These are phyloP conservation scores for Polietes domitor DNA, from an alignment of 2,888 invertebrate species.

Conservation along the genomic window DNA sequence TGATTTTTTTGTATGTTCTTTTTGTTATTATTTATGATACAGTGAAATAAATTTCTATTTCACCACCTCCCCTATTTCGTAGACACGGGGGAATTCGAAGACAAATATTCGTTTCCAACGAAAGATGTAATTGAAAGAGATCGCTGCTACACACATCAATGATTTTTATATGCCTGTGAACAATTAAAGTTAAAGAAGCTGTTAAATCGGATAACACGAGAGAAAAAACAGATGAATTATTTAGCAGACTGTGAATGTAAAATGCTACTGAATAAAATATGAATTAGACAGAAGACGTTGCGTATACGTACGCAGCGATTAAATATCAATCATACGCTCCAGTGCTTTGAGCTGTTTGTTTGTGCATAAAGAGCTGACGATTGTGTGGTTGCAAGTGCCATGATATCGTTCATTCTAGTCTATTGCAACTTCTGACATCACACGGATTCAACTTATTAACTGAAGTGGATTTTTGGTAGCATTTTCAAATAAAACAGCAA, in stretches of 20 bases:
- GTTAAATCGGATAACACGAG: constrained; percentile 66
- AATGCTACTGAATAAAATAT: background rate
- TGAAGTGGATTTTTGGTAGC: no score
- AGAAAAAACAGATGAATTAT: background rate
- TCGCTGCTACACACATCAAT: constrained; percentile 78
- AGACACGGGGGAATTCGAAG: constrained; percentile 67
- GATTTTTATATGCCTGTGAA: constrained; percentile 38
- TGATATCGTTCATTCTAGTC: no score
- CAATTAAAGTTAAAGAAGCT: constrained; percentile 35
- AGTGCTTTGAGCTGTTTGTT: no score
- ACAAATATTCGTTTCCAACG: background rate
- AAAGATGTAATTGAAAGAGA: constrained; percentile 67
- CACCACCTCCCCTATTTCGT: constrained; percentile 44
- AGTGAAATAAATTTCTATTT: constrained; percentile 70
- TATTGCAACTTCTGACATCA: no score
- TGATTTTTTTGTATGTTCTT: constrained; percentile 59
- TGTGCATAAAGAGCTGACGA: no score
- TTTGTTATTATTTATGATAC: constrained; percentile 78
- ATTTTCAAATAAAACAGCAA: no score
- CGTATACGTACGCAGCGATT: background rate
- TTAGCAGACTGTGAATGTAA: background rate
- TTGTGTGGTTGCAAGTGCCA: no score
- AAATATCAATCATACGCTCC: constrained; percentile 20
- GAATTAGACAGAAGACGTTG: background rate
- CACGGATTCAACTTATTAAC: no score